phyloP scores from a whole-genome alignment of 2,797 vertebrate species.

The Karalla daura region DNA sequence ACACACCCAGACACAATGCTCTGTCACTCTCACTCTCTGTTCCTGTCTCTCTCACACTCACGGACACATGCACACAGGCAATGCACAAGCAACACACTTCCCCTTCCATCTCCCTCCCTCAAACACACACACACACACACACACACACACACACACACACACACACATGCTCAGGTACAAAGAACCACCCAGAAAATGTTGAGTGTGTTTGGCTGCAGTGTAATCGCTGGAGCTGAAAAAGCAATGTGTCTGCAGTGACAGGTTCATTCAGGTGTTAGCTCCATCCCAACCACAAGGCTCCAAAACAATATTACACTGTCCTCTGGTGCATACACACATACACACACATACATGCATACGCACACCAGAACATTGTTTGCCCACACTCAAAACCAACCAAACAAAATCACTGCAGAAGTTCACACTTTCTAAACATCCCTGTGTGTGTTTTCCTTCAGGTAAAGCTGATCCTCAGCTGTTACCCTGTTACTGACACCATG shows the following conservation, averaged over 20 bases:
- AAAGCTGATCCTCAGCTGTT: conserved; percentile 19
- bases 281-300: conserved; percentile 68
- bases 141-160: conserved; percentile 25
- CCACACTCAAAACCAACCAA: conserved; percentile 26
- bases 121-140: conserved; percentile 24
- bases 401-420: conserved; percentile 45
- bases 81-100: conserved; percentile 44
- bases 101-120: background rate
- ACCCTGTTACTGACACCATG: conserved; percentile 19
- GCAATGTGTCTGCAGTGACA: conserved; percentile 83
- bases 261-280: conserved; percentile 84
- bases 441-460: conserved; percentile 22
- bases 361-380: conserved; percentile 24
- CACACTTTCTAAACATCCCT: conserved; percentile 22
- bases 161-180: conserved; percentile 28
- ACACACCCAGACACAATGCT: conserved; percentile 50
- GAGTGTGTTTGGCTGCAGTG: conserved; percentile 70
- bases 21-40: conserved; percentile 57
- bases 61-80: conserved; percentile 37
- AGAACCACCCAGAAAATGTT: conserved; percentile 62
- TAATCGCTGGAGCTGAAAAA: conserved; percentile 83
- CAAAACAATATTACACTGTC: conserved; percentile 73
- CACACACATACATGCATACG: conserved; percentile 15
- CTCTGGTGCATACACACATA: conserved; percentile 51
- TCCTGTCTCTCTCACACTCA: conserved; percentile 56